phyloP scores from a whole-genome alignment of 2,797 vertebrate species.

The Cheirogaleus major region DNA sequence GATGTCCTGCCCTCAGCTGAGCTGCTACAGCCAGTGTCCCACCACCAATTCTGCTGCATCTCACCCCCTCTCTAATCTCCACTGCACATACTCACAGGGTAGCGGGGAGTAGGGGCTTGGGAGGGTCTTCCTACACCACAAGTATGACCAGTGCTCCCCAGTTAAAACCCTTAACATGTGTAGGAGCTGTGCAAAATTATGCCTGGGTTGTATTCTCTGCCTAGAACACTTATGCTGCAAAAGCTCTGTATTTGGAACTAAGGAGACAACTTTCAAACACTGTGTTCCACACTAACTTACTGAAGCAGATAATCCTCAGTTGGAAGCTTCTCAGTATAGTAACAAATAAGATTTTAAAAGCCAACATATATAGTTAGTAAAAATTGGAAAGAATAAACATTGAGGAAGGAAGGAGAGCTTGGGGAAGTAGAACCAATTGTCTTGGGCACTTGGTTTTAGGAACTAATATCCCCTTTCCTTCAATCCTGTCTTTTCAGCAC shows the following conservation, averaged over 20 bases:
- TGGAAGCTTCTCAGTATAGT: background rate
- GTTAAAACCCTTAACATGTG: background rate
- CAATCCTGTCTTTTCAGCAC: accelerated
- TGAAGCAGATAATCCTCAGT: background rate
- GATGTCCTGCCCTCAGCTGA: background rate
- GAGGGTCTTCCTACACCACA: background rate
- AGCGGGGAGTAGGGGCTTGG: background rate
- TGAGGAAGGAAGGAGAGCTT: background rate
- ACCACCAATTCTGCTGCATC: background rate
- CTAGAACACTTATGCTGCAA: background rate
- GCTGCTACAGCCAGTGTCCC: background rate
- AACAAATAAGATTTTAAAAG: background rate
- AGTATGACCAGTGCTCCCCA: background rate
- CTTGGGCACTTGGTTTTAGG: background rate
- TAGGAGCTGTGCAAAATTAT: background rate
- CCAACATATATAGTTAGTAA: background rate
- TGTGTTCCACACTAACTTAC: background rate
- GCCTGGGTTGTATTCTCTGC: background rate
- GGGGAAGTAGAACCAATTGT: background rate
- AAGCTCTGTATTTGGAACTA: background rate
- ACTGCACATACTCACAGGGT: no score
- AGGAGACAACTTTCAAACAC: background rate
- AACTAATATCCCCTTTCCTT: background rate
- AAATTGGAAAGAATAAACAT: background rate
- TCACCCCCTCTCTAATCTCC: background rate